phyloP scores from a whole-genome alignment of 2,113 vertebrate species.

The Xenopus borealis region DNA sequence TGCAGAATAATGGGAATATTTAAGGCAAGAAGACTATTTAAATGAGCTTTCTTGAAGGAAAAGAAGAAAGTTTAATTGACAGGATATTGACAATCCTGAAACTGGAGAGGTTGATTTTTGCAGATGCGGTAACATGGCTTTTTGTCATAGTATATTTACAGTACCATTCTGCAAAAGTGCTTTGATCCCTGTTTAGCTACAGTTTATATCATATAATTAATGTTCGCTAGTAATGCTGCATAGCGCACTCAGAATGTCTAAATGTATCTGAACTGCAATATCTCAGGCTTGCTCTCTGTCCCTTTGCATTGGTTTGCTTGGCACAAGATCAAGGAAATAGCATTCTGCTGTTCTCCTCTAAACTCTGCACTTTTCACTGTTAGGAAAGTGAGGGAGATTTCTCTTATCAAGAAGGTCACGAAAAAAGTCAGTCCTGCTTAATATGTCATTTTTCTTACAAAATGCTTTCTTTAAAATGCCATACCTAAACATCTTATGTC shows the following conservation, averaged over 20 bases:
- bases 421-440: slow-evolving; percentile 3
- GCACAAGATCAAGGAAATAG: slow-evolving; percentile 17
- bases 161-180: neutral
- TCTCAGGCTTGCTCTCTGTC: slow-evolving; percentile 19
- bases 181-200: slow-evolving; percentile 25
- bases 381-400: slow-evolving; percentile 11
- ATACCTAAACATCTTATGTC: too few relatives aligned
- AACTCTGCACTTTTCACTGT: neutral
- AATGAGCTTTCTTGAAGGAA: too few relatives aligned
- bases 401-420: slow-evolving; percentile 19
- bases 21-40: too few relatives aligned
- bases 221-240: slow-evolving; percentile 17
- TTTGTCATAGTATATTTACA: neutral
- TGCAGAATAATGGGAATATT: too few relatives aligned
- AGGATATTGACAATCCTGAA: too few relatives aligned
- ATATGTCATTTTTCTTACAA: neutral
- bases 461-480: too few relatives aligned
- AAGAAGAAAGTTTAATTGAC: too few relatives aligned
- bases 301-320: slow-evolving; percentile 30
- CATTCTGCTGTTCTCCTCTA: slow-evolving; percentile 25
- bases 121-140: too few relatives aligned
- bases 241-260: slow-evolving; percentile 13
- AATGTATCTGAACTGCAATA: slow-evolving; percentile 23
- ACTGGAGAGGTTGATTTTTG: too few relatives aligned
- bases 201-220: slow-evolving; percentile 15